Evolutionary conservation across 2,888 invertebrate genomes (phyloP).

Genomic region (Lasioglossum leucozonium): DNA sequence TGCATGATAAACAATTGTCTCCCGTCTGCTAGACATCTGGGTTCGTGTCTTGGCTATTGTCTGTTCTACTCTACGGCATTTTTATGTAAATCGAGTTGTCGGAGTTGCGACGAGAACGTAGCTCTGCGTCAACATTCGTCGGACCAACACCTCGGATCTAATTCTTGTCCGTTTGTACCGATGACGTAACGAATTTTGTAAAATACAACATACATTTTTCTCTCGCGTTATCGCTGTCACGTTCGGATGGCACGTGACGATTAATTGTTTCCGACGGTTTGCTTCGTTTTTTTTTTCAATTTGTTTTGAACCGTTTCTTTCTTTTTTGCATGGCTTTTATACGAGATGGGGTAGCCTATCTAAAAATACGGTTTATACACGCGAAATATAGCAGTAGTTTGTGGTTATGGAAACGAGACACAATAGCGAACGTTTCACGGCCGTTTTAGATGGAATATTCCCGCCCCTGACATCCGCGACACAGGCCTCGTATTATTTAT

Average conservation of each 20-base stretch:
- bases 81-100: constrained; percentile 28
- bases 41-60: not conserved
- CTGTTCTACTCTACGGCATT: not conserved
- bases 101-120: constrained; percentile 15
- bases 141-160: not conserved
- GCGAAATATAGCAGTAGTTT: not conserved
- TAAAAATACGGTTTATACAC: not conserved
- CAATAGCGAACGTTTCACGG: constrained; percentile 32
- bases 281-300: too few relatives aligned
- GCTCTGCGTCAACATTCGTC: not conserved
- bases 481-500: constrained; percentile 40
- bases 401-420: constrained; percentile 18
- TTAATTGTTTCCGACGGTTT: constrained; percentile 51
- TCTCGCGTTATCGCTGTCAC: too few relatives aligned
- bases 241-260: constrained; percentile 43
- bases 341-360: not conserved
- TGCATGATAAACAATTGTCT: constrained; percentile 42
- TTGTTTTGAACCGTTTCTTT: not conserved
- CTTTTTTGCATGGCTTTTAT: not conserved
- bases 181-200: too few relatives aligned
- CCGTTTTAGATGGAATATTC: constrained; percentile 32
- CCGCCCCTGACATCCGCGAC: constrained; percentile 55
- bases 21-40: not conserved
- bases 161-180: constrained; percentile 18
- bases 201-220: too few relatives aligned